Percentiles rank a stretch among this genome's conserved stretches.
Conservation (phyloP, 2,113 vertebrate genomes). For the Epinephelus lanceolatus region DNA sequence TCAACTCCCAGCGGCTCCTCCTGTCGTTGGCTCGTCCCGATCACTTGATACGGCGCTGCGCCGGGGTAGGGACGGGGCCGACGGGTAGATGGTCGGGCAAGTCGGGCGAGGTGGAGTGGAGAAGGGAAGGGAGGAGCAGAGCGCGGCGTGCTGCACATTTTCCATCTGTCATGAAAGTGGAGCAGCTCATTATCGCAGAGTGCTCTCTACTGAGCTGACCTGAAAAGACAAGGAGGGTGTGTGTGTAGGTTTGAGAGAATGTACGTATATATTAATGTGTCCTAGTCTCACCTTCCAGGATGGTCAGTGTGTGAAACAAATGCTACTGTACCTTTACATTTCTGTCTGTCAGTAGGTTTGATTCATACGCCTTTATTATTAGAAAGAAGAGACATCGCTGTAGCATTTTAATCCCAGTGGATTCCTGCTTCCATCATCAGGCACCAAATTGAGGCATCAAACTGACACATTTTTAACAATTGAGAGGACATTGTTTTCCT, state of each 20-base stretch:
- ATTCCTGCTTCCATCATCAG: constrained; percentile 24
- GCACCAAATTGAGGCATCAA: constrained; percentile 29
- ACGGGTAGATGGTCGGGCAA: constrained; percentile 36
- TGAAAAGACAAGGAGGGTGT: constrained; percentile 72
- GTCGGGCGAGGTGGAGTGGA: constrained; percentile 38
- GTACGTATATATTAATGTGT: constrained; percentile 35
- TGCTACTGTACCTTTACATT: neutral
- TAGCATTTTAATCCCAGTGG: constrained; percentile 9
- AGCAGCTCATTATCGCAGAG: constrained; percentile 84
- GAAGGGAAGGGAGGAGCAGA: constrained; percentile 64
- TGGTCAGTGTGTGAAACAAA: constrained; percentile 2
- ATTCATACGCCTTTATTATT: neutral
- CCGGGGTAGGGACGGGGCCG: constrained; percentile 19
- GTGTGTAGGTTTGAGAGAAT: constrained; percentile 39
- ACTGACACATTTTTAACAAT: constrained; percentile 19
- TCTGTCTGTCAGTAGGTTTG: constrained; percentile 1
- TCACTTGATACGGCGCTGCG: constrained; percentile 74
- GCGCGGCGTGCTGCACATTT: constrained; percentile 77
- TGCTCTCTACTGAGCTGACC: constrained; percentile 82
- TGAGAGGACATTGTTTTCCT: constrained; percentile 24
- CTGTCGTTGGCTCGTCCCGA: constrained; percentile 64
- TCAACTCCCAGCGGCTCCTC: constrained; percentile 56
- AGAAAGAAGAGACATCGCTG: neutral
- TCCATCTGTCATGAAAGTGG: constrained; percentile 87
- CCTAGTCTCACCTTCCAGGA: constrained; percentile 7